Percentiles rank a stretch among this genome's conserved stretches.
Evolutionary conservation across 2,113 vertebrate genomes (phyloP).

Genomic region (Ageneiosus marmoratus): DNA sequence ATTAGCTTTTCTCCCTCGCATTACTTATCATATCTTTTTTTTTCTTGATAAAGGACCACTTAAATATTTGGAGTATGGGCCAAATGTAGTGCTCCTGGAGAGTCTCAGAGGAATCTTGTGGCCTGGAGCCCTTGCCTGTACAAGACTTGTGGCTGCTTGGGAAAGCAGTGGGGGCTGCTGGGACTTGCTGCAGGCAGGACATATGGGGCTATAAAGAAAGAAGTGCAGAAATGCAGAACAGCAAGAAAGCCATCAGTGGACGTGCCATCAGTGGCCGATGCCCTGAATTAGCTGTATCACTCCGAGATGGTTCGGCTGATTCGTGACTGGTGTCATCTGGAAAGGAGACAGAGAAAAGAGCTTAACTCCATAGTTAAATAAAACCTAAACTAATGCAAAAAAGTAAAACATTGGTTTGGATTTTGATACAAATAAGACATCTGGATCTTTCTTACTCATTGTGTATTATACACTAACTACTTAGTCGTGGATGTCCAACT

Average conservation of each 20-base stretch:
- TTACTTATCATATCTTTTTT: conserved; percentile 76
- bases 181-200: conserved; percentile 5
- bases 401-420: background rate
- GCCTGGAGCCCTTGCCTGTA: conserved; percentile 15
- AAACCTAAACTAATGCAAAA: background rate
- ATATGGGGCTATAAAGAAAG: conserved; percentile 91
- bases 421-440: background rate
- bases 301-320: conserved; percentile 52
- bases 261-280: conserved; percentile 26
- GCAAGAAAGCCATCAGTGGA: conserved; percentile 47
- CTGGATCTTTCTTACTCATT: background rate
- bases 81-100: conserved; percentile 74
- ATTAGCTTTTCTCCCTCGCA: conserved; percentile 77
- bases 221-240: conserved; percentile 65
- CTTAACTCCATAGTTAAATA: background rate
- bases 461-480: background rate
- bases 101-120: conserved; percentile 71
- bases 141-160: conserved; percentile 64
- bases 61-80: conserved; percentile 82
- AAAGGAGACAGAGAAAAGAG: conserved; percentile 3
- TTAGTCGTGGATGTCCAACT: background rate
- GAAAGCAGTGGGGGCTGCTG: conserved; percentile 70
- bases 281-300: conserved; percentile 46
- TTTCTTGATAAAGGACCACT: conserved; percentile 79
- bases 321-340: conserved; percentile 54